Evolutionary conservation across 2,113 vertebrate species (phyloP), one percentile per base, ranked within the genome.

Genomic region (Bagarius yarrelli): DNA sequence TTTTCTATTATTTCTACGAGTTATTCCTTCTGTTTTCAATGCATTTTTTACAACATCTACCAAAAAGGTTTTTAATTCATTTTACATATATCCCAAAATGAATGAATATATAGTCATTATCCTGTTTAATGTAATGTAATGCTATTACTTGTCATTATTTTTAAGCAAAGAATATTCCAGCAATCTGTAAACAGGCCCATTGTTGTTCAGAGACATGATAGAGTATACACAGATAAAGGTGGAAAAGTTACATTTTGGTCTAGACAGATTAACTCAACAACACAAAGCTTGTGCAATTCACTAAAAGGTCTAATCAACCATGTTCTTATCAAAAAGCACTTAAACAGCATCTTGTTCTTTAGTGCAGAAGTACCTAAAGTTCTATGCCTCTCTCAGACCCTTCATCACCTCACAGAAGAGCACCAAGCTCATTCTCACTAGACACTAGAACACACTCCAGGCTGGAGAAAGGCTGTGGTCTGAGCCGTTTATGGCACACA

Each of bases 71-170:
- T 69, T 44, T 5, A 1, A 25, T 55, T 56, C 55, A 79, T 36
- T 27, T 56, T 19, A 50, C 75, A 50, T 8, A 56, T 16, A 69
- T 56, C 9, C 21, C 57, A 32, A 66, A 64, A 64, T n/a, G 32
- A 52, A 53, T 30, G 1, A 30, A 66, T 27, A 5, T 8, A 47
- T n/a, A 47, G 11, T 6, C 25, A 34, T 34, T 9, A 52, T 60
- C 34, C 12, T 16, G 50, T 59, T 73, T 78, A 81, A n/a, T n/a
- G n/a, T n/a, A n/a, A n/a, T n/a, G n/a, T n/a, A n/a, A 81, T 84
- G 83, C 83, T 78, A 63, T 55, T 70, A 55, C 32, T 57, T 73
- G 50, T 59, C 64, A 64, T 60, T 70, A 3, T 47, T 19, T 60
- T 25, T 23, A 25, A 1, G 25, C 23, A 5, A 40, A 27, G 25